These are phyloP conservation scores for Euwallacea fornicatus DNA, from an alignment of 1,140 invertebrate species.

Conservation along the genomic window DNA sequence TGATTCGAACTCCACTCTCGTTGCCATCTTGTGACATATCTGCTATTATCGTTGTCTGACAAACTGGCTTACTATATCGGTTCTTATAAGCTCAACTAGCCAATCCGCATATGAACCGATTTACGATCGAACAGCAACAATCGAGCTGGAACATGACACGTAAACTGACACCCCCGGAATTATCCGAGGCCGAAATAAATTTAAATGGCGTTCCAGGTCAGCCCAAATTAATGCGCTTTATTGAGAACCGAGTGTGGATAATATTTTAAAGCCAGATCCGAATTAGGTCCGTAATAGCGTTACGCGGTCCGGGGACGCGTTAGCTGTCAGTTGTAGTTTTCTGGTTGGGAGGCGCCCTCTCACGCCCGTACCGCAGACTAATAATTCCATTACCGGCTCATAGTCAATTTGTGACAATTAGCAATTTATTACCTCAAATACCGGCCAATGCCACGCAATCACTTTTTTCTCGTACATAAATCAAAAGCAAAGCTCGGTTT, in stretches of 20 bases:
- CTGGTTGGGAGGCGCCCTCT: neutral
- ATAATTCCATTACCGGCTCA: conserved; percentile 21
- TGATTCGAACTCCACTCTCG: too few relatives aligned
- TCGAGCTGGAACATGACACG: conserved; percentile 1
- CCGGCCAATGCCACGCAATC: conserved; percentile 31
- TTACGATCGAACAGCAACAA: neutral
- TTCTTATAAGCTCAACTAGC: too few relatives aligned
- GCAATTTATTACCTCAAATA: conserved; percentile 32
- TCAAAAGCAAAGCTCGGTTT: conserved; percentile 29
- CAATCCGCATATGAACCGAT: too few relatives aligned
- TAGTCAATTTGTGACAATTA: conserved; percentile 23
- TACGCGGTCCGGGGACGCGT: neutral
- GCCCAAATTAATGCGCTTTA: conserved; percentile 4
- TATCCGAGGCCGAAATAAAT: neutral
- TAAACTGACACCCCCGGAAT: neutral
- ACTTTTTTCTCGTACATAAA: conserved; percentile 31
- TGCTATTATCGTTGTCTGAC: too few relatives aligned
- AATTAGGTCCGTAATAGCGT: conserved; percentile 1
- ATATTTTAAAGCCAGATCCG: conserved; percentile 6
- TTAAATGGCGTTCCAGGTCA: conserved; percentile 3
- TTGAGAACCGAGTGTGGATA: neutral
- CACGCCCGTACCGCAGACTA: conserved; percentile 1
- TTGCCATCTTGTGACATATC: too few relatives aligned
- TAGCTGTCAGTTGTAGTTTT: conserved; percentile 1
- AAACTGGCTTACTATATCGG: too few relatives aligned